Conservation (phyloP, 2,797 vertebrate genomes). For the Coregonus ussuriensis region DNA sequence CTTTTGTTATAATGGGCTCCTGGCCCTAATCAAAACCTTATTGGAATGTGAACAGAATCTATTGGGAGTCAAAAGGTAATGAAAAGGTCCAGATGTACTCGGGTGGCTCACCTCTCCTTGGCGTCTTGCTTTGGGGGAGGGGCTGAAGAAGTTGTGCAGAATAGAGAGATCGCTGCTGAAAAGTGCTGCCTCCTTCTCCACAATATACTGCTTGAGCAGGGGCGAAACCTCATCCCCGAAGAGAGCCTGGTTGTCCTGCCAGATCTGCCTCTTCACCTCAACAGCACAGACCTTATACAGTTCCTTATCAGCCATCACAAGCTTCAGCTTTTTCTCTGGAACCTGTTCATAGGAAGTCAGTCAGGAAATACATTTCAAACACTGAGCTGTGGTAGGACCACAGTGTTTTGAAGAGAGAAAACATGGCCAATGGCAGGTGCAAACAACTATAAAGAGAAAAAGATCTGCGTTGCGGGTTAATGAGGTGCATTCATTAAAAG, state of each 20-base stretch:
- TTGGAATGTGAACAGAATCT: not conserved
- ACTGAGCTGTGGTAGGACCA: not conserved
- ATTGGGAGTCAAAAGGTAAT: not conserved
- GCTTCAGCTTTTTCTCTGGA: slow-evolving; percentile 95
- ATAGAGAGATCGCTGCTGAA: slow-evolving; percentile 94
- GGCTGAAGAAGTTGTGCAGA: slow-evolving; percentile 95
- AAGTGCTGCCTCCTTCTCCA: slow-evolving; percentile 92
- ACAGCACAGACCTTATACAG: slow-evolving; percentile 95
- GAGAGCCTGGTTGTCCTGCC: slow-evolving; percentile 98
- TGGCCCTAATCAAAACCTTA: not conserved
- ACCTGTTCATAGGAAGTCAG: slow-evolving; percentile 73
- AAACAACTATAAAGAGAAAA: not conserved
- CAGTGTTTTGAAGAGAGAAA: not conserved
- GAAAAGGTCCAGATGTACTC: not conserved
- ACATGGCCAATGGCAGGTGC: not conserved
- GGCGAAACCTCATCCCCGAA: slow-evolving; percentile 97
- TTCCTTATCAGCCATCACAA: slow-evolving; percentile 97
- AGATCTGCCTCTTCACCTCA: slow-evolving; percentile 97
- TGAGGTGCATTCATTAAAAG: too few species aligned
- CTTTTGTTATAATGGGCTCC: not conserved
- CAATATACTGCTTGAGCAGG: slow-evolving; percentile 93
- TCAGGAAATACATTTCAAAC: not conserved
- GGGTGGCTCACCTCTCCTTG: slow-evolving; percentile 87
- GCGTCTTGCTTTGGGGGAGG: slow-evolving; percentile 88
- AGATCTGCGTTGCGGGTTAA: too few species aligned